Conservation (phyloP, 2,888 invertebrate species). For the Rotaria sp. region DNA sequence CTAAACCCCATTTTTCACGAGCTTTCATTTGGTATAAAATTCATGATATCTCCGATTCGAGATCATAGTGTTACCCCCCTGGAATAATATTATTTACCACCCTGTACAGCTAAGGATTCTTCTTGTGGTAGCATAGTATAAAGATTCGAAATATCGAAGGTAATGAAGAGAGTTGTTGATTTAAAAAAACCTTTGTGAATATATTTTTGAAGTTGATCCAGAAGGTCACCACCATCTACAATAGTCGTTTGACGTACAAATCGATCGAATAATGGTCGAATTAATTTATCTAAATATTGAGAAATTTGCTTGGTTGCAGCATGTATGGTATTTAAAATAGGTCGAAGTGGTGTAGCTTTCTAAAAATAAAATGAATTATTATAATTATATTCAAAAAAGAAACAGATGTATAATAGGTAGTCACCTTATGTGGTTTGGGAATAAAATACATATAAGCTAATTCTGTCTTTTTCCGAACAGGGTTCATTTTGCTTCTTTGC, state of each 20-base stretch:
- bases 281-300: not conserved
- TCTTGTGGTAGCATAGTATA: not conserved
- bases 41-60: too few species aligned
- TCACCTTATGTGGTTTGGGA: not conserved
- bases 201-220: not conserved
- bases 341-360: too few species aligned
- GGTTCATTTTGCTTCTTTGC: not conserved
- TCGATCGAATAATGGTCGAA: not conserved
- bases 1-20: too few species aligned
- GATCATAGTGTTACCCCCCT: too few species aligned
- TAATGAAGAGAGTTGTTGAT: not conserved
- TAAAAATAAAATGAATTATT: too few species aligned
- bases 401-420: too few species aligned
- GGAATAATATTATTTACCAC: too few species aligned
- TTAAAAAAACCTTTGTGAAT: not conserved
- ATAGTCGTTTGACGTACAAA: not conserved
- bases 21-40: too few species aligned
- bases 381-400: too few species aligned
- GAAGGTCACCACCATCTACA: not conserved
- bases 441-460: not conserved
- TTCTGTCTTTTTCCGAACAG: not conserved
- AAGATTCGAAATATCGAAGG: too few species aligned
- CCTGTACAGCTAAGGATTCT: not conserved
- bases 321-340: not conserved
- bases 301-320: not conserved